These are phyloP conservation scores for Acromyrmex echinatior DNA, from an alignment of 1,140 invertebrate genomes.

Conservation along the genomic window DNA sequence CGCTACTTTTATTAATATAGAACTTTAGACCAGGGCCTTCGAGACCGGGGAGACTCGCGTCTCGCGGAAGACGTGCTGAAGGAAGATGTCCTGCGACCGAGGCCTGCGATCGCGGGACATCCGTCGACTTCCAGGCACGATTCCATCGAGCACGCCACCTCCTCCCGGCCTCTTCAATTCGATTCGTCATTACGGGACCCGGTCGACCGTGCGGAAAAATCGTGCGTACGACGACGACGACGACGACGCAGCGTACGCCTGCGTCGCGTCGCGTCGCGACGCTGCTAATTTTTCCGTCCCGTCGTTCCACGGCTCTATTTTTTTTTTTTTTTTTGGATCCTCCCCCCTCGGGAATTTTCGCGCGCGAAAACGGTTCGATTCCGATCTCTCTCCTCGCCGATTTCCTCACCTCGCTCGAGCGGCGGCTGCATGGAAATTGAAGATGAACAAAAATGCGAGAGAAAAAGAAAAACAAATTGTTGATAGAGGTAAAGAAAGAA, in stretches of 20 bases:
- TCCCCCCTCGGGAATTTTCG: not conserved
- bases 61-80: slow-evolving; percentile 72
- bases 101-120: slow-evolving; percentile 85
- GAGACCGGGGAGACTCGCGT: slow-evolving; percentile 59
- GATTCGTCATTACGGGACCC: not conserved
- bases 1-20: too few species aligned
- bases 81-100: slow-evolving; percentile 82
- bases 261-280: slow-evolving; percentile 57
- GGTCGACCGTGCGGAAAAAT: not conserved
- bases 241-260: slow-evolving; percentile 83
- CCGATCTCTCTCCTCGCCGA: not conserved
- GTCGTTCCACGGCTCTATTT: not conserved
- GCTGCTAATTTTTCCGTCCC: slow-evolving; percentile 14
- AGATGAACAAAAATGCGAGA: slow-evolving; percentile 65
- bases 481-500: slow-evolving; percentile 19
- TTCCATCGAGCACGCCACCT: slow-evolving; percentile 63
- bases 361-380: slow-evolving; percentile 12
- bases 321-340: not conserved
- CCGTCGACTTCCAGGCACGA: slow-evolving; percentile 72
- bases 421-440: slow-evolving; percentile 57
- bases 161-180: slow-evolving; percentile 37
- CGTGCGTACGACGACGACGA: slow-evolving; percentile 30
- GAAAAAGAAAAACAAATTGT: slow-evolving; percentile 54
- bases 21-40: not conserved
- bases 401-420: slow-evolving; percentile 19